Conservation (phyloP, 2,888 invertebrate genomes). For the Eristalinus aeneus region DNA sequence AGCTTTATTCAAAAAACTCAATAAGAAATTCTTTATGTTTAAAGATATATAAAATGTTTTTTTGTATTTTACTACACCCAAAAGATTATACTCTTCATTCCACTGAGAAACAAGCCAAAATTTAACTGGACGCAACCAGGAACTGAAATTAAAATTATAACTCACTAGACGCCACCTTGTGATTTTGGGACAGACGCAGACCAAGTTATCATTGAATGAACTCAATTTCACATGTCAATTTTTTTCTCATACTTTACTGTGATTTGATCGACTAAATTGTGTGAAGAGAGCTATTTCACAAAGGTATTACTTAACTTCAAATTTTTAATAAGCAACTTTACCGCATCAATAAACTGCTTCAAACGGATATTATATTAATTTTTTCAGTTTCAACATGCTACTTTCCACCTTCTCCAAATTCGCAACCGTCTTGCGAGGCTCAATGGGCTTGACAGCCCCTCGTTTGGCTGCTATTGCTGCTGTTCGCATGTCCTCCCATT, state of each 20-base stretch:
- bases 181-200: no score
- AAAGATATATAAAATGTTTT: no score
- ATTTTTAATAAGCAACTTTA: constrained; percentile 56
- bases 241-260: constrained; percentile 55
- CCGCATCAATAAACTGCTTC: neutral
- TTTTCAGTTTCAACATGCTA: constrained; percentile 80
- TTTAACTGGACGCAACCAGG: neutral
- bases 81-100: no score
- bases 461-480: constrained; percentile 76
- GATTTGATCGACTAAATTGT: constrained; percentile 19
- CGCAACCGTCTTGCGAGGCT: constrained; percentile 78
- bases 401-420: constrained; percentile 81
- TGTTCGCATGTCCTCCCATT: constrained; percentile 79
- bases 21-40: no score
- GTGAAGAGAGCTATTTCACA: constrained; percentile 30
- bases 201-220: constrained; percentile 8
- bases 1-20: no score
- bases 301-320: constrained; percentile 76
- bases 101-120: neutral
- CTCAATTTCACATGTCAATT: constrained; percentile 21
- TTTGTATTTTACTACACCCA: no score
- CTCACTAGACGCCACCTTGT: no score
- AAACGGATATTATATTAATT: neutral
- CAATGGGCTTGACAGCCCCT: constrained; percentile 74
- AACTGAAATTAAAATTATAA: no score